These are phyloP conservation scores for Nemotelus nigrinus DNA, from an alignment of 2,888 invertebrate species.

Conservation along the genomic window DNA sequence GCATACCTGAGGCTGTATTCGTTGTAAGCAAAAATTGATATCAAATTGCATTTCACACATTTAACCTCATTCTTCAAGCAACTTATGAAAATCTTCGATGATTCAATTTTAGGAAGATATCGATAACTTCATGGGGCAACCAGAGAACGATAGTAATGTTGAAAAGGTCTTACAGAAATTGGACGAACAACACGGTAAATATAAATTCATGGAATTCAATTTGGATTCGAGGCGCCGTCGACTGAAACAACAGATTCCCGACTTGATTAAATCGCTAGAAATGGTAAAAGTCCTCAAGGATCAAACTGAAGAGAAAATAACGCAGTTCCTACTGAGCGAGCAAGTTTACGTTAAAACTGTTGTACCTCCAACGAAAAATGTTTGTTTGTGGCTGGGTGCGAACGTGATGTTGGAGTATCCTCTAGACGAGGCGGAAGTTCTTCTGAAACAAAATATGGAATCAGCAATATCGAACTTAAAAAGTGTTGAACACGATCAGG, in stretches of 20 bases:
- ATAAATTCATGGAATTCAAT: slow-evolving; percentile 97
- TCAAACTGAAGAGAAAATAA: slow-evolving; percentile 80
- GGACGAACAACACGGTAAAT: slow-evolving; percentile 95
- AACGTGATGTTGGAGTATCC: slow-evolving; percentile 98
- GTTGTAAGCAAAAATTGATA: slow-evolving; percentile 71
- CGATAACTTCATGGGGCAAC: slow-evolving; percentile 86
- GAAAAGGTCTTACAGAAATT: slow-evolving; percentile 86
- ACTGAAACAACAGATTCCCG: slow-evolving; percentile 92
- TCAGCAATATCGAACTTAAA: slow-evolving; percentile 85
- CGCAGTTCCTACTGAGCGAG: slow-evolving; percentile 91
- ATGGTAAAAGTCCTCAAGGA: slow-evolving; percentile 89
- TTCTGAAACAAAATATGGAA: slow-evolving; percentile 84
- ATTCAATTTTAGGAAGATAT: slow-evolving; percentile 85
- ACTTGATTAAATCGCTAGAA: slow-evolving; percentile 87
- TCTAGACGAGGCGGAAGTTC: slow-evolving; percentile 86
- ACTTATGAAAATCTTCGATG: background rate
- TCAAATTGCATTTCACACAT: slow-evolving; percentile 22
- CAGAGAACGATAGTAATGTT: slow-evolving; percentile 83
- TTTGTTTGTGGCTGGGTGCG: slow-evolving; percentile 85
- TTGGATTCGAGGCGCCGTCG: slow-evolving; percentile 86
- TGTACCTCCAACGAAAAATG: slow-evolving; percentile 89
- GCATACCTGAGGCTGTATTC: slow-evolving; percentile 89
- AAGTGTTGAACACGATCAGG: slow-evolving; percentile 90
- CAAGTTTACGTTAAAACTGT: slow-evolving; percentile 87
- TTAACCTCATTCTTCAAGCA: slow-evolving; percentile 16